These are phyloP conservation scores for Plagiodera versicolora DNA, from an alignment of 2,888 invertebrate species.

Conservation along the genomic window DNA sequence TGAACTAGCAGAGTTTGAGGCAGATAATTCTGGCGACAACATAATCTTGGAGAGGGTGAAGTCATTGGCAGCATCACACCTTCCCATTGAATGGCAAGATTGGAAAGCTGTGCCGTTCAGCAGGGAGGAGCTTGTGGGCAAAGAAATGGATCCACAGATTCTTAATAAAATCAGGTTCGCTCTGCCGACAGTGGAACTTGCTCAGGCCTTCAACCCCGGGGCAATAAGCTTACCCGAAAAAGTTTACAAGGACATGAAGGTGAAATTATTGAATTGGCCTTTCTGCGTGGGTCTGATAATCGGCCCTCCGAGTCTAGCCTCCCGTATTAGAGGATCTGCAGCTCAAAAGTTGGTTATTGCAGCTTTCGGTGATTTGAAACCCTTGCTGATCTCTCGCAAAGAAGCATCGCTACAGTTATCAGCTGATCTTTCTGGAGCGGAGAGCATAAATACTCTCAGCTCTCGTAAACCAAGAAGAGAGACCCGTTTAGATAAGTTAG, in stretches of 20 bases:
- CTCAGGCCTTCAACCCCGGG: slow-evolving; percentile 31
- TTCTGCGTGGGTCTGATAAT: slow-evolving; percentile 34
- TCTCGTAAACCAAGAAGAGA: not conserved
- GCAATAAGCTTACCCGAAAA: slow-evolving; percentile 30
- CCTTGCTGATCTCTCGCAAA: slow-evolving; percentile 24
- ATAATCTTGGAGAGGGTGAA: not conserved
- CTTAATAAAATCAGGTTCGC: slow-evolving; percentile 36
- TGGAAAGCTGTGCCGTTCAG: slow-evolving; percentile 22
- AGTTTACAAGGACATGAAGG: slow-evolving; percentile 31
- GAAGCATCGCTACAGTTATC: slow-evolving; percentile 19
- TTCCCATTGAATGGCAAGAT: slow-evolving; percentile 26
- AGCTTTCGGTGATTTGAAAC: slow-evolving; percentile 30
- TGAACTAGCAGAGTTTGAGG: slow-evolving; percentile 1
- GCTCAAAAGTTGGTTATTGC: slow-evolving; percentile 26
- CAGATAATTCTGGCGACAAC: not conserved
- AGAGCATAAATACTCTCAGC: too few species aligned
- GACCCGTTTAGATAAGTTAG: slow-evolving; percentile 16
- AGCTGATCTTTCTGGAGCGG: too few species aligned
- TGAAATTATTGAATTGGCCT: slow-evolving; percentile 34
- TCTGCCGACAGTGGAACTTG: slow-evolving; percentile 32
- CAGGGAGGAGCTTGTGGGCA: slow-evolving; percentile 25
- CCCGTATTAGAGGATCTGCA: slow-evolving; percentile 32
- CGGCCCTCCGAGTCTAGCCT: slow-evolving; percentile 27
- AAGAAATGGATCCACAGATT: slow-evolving; percentile 27
- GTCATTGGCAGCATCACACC: slow-evolving; percentile 4